Base-by-base conservation (phyloP, 1,140 invertebrate species). In the Trialeurodes vaporariorum region DNA sequence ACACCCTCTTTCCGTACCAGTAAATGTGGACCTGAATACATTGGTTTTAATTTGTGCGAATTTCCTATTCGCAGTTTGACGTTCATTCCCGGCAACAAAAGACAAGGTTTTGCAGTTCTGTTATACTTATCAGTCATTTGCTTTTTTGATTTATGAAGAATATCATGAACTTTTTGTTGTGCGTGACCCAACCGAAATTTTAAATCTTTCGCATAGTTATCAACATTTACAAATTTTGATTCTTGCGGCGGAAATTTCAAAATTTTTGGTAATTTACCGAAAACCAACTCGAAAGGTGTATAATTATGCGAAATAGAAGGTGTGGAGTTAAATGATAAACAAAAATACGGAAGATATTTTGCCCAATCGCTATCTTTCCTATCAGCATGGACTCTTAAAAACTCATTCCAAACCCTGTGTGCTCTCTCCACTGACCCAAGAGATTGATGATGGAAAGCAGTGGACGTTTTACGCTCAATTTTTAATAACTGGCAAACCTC, bases 381-480 rank as follows among this genome's bases (percentile, higher is more conserved):
- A n/a, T 5, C 5, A 17, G 5, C 34, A 5, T 49, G 34, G 5
- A 49, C 72, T 73, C 74, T 76, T 23, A 79, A 34, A 72, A 78
- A 79, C 27, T 80, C 77, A 22, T 66, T 71, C 64, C 80, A 65
- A 13, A 75, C 77, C 17, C 64, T 61, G 72, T 79, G 78, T 23
- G 67, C 70, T 59, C 77, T 67, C 73, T 79, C 77, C 25, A 79
- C 61, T 21, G 74, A 73, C 12, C 75, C 74, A 67, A 76, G 77
- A 25, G 64, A 69, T 73, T 77, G 71, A 23, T 76, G 77, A 63
- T 74, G 70, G 66, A 70, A 77, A 12, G 67, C 67, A 61, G 69
- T 72, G 27, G 24, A 66, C 25, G 26, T 67, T 17, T 72, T 67
- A 60, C 73, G 64, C 72, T 74, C 72, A 13, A 67, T 69, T 70